Percentiles rank a stretch among this genome's conserved stretches.
These are phyloP conservation scores for Sebastes minor DNA, from an alignment of 2,797 vertebrate genomes.

Conservation along the genomic window DNA sequence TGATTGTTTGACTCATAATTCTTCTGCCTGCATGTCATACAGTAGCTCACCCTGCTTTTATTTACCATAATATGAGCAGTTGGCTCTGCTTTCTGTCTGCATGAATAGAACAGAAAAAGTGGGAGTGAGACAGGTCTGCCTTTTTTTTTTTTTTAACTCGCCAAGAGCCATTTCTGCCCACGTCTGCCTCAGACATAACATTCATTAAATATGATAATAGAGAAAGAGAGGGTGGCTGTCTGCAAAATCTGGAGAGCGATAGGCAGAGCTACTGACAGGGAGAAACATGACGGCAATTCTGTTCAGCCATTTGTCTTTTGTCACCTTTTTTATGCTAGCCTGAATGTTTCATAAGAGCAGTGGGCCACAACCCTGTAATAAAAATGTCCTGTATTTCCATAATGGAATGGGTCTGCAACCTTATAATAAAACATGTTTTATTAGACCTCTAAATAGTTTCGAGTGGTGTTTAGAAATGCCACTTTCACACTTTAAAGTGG, in stretches of 20 bases:
- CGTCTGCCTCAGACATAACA: conserved; percentile 29
- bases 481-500: background rate
- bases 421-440: conserved; percentile 56
- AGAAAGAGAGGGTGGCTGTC: conserved; percentile 8
- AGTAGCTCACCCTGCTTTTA: background rate
- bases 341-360: conserved; percentile 62
- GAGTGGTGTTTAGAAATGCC: background rate
- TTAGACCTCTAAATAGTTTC: conserved; percentile 9
- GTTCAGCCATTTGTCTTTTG: conserved; percentile 50
- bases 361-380: conserved; percentile 46
- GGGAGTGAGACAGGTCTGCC: background rate
- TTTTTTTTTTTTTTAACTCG: background rate
- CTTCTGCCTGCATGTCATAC: background rate
- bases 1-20: conserved; percentile 11
- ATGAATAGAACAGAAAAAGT: background rate
- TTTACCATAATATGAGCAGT: conserved; percentile 8
- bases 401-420: conserved; percentile 46
- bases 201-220: conserved; percentile 52
- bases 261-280: conserved; percentile 22
- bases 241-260: conserved; percentile 21
- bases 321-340: conserved; percentile 44
- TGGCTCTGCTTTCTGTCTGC: background rate
- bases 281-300: conserved; percentile 43
- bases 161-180: conserved; percentile 31
- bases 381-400: conserved; percentile 60